phyloP scores from a whole-genome alignment of 1,140 invertebrate genomes.

The Drosophila triauraria region DNA sequence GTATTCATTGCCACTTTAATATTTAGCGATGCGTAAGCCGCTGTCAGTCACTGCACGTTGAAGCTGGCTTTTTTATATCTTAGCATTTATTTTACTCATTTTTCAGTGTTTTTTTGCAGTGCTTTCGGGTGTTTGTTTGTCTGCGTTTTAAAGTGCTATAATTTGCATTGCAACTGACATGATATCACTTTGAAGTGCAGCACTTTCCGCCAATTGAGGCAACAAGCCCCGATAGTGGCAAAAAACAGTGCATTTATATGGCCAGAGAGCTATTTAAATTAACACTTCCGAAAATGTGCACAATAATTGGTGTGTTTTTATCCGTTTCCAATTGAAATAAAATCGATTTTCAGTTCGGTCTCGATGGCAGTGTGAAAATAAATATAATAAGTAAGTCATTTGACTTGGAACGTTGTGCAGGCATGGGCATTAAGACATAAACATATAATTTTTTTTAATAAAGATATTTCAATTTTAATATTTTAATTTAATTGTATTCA shows the following conservation, averaged over 20 bases:
- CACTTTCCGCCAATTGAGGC: conserved; percentile 30
- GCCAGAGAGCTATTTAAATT: conserved; percentile 30
- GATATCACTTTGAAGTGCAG: conserved; percentile 42
- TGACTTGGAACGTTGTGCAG: not conserved
- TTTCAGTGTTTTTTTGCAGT: not conserved
- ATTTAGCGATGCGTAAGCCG: conserved; percentile 61
- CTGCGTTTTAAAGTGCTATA: conserved; percentile 52
- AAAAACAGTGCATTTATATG: conserved; percentile 27
- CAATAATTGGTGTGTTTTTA: conserved; percentile 29
- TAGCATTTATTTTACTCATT: conserved; percentile 4
- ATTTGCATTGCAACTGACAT: conserved; percentile 60
- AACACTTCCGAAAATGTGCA: conserved; percentile 30
- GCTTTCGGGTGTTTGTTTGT: conserved; percentile 10
- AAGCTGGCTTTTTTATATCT: not conserved
- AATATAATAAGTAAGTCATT: not conserved
- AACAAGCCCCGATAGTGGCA: conserved; percentile 29
- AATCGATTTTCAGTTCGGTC: conserved; percentile 7
- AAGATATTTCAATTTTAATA: too few relatives aligned
- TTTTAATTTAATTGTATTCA: not conserved
- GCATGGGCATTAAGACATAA: not conserved
- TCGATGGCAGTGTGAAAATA: not conserved
- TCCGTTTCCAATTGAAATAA: conserved; percentile 6
- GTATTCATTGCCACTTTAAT: conserved; percentile 69
- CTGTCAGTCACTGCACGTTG: conserved; percentile 30
- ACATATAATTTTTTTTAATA: too few relatives aligned